Evolutionary conservation across 2,113 vertebrate species (phyloP), one percentile per base, ranked within the genome.

Genomic region (Pycnonotus jocosus): DNA sequence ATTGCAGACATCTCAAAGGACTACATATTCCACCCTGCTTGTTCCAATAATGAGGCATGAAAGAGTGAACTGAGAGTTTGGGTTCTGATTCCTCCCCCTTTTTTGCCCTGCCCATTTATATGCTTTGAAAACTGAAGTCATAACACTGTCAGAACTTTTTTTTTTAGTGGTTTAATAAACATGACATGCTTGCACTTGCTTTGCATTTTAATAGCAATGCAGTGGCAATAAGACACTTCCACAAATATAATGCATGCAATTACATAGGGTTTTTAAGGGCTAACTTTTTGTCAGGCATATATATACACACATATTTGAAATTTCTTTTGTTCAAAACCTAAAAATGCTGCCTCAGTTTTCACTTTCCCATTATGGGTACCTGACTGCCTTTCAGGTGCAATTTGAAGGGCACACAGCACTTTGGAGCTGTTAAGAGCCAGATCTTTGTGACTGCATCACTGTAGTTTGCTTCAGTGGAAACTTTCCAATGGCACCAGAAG

Each of bases 151-250:
- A 0, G 71, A 95, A 88, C 54, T 83, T 62, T 95, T 95, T 95
- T 96, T 97, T 93, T 78, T 74, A 70, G 71, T 81, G 90, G 87
- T 92, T 96, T 96, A 95, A 96, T 96, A 96, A 96, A 95, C 79
- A 94, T 78, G 83, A 94, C 93, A 91, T 74, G 87, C 85, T 91
- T 80, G 87, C 68, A 77, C 88, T 96, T 96, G 92, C 66, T 97
- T 95, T 97, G 92, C 94, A 95, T 96, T 93, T 96, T 94, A 95
- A 96, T 90, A 92, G 94, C 90, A 66, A 95, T 80, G 93, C 90
- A 92, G 79, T 83, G 58, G 93, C 79, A 96, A 80, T 93, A 95
- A 93, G 81, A 88, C 71, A 94, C 81, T 94, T 85, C 85, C 78
- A 86, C 56, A 95, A 93, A 90, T 62, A 88, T 2, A 93, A 92